These are phyloP conservation scores for Micronycteris hirsuta DNA, from an alignment of 2,113 vertebrate genomes.

Conservation along the genomic window DNA sequence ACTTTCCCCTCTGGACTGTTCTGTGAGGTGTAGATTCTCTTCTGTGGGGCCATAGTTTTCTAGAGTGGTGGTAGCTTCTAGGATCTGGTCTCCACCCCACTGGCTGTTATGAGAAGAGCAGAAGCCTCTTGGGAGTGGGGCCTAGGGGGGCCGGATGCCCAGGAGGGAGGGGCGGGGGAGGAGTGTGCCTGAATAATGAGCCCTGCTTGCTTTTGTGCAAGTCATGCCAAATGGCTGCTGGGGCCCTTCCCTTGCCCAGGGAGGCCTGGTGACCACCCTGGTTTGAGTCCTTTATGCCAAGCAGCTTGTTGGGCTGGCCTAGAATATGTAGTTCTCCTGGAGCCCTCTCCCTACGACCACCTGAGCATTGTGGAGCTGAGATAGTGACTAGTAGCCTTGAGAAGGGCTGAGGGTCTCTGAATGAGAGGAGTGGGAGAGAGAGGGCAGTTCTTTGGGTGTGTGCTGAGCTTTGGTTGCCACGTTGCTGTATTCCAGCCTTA, in stretches of 20 bases:
- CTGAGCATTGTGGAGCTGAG: neutral
- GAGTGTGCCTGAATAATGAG: slow-evolving; percentile 66
- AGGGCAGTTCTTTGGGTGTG: neutral
- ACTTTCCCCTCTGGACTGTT: neutral
- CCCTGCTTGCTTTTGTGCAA: slow-evolving; percentile 69
- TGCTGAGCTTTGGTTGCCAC: slow-evolving; percentile 34
- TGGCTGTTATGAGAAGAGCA: slow-evolving; percentile 48
- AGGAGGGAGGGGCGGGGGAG: slow-evolving; percentile 45
- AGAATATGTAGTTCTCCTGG: neutral
- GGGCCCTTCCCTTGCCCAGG: slow-evolving; percentile 44
- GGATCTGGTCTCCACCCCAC: slow-evolving; percentile 52
- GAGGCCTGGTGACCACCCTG: slow-evolving; percentile 37
- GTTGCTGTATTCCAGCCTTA: slow-evolving; percentile 7
- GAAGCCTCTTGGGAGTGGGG: slow-evolving; percentile 54
- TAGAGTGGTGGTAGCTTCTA: slow-evolving; percentile 39
- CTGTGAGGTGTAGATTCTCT: slow-evolving; percentile 12
- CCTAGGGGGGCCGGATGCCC: slow-evolving; percentile 65
- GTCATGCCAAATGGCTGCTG: slow-evolving; percentile 61
- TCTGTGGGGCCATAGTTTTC: slow-evolving; percentile 35
- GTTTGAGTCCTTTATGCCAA: slow-evolving; percentile 27
- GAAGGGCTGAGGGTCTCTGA: neutral
- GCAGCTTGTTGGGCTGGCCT: neutral
- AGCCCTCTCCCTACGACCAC: neutral
- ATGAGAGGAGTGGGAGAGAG: neutral
- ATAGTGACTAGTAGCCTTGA: neutral